Base-by-base conservation (phyloP, 2,797 vertebrate species). In the Micropoecilia bifurca region DNA sequence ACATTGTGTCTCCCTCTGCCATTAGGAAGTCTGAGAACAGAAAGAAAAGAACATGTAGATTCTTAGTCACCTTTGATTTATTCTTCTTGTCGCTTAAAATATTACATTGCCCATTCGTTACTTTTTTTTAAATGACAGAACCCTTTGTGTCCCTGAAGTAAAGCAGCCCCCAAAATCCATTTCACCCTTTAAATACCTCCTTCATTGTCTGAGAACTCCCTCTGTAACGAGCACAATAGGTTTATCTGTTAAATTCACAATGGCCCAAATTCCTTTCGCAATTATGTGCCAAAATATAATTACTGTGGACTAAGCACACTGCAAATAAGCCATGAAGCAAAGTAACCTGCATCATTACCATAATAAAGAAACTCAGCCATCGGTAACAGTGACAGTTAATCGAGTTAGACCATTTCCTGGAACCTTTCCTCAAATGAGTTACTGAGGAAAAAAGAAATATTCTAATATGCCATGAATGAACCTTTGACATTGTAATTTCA, bases 181-280 rank as follows among this genome's bases (percentile, higher is more conserved):
- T 91, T 87, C 79, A 92, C 85, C 88, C 85, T 85, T 90, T 77
- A 83, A 91, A 92, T 91, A 83, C 82, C 79, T 87, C 74, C 53
- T 87, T 57, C 82, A 83, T 83, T 87, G 81, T 87, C 80, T 80
- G 77, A 86, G 72, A 72, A 85, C 79, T 85, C 74, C 81, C 72
- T 79, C 79, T 81, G 82, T 81, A 87, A 73, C 83, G 45, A 89
- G 77, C 57, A 89, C 80, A 89, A 81, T 46, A 80, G 87, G 79
- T 86, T 90, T 87, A 88, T 90, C 89, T 86, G 77, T 89, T 84
- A 81, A 89, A 91, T 88, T 88, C 80, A 75, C 81, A 92, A 91
- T 75, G 79, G 77, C 73, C 69, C 75, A 90, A 89, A 90, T 79
- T 85, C 89, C 77, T 85, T 89, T 79, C 80, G 80, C 75, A 84